Evolutionary conservation across 2,113 vertebrate genomes (phyloP), one percentile per base, ranked within the genome.

Genomic region (Salvelinus sp.): DNA sequence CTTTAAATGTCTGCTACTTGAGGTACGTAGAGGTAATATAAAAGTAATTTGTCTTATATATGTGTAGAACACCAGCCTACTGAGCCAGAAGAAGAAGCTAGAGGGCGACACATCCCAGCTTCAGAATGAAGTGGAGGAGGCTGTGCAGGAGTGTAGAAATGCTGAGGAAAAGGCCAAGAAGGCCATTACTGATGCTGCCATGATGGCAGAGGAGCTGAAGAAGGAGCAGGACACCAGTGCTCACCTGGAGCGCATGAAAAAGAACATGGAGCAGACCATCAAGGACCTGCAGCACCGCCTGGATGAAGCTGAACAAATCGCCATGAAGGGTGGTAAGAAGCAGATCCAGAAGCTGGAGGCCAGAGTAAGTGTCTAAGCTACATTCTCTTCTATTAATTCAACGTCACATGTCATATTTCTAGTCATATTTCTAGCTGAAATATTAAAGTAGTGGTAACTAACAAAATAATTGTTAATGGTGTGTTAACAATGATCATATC

Each of bases 241-340:
- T 86, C 94, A 96, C 85, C 88, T 96, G 89, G 95, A 96, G 87
- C 92, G 92, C 66, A 86, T 86, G 84, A 88, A 88, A 74, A 84
- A 86, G 82, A 88, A 88, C 78, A 85, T 88, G 83, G 86, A 87
- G 23, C 79, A 82, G 68, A 84, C 83, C 78, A 77, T 95, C 64
- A 95, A 94, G 82, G 95, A 96, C 85, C 91, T 96, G 83, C 95
- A 96, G 93, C 83, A 94, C 83, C 85, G 93, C 3, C 68, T 96
- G 90, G 95, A 94, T 0, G 95, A 96, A 89, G 94, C 70, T 90
- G 44, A 71, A 22, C 64, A 72, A 27, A 73, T 76, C 27, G 72
- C 71, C 64, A 62, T 74, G 77, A 73, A 74, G 25, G 72, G 66
- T 20, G 67, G 69, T 60, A 68, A 76, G 47, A 81, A 70, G 69